Evolutionary conservation across 2,113 vertebrate species (phyloP).

Genomic region (Hydropotes inermis): DNA sequence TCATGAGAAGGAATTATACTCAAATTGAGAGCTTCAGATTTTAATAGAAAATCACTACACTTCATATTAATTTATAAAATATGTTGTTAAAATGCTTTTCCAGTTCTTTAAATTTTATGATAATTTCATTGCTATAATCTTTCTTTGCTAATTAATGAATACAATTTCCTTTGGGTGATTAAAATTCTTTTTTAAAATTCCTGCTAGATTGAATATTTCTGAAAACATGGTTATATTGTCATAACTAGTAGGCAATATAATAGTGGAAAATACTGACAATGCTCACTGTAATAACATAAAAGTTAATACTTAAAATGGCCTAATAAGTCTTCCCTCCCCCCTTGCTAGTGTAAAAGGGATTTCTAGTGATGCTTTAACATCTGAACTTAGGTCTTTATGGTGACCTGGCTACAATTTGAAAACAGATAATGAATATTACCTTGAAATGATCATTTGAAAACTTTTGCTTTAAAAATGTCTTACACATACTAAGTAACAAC

Average conservation of each 20-base stretch:
- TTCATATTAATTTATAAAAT: conserved; percentile 51
- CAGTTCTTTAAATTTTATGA: conserved; percentile 51
- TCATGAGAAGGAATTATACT: not conserved
- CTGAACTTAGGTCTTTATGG: not conserved
- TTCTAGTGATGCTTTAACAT: not conserved
- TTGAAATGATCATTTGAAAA: not conserved
- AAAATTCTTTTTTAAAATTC: not conserved
- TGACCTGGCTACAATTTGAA: not conserved
- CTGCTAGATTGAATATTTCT: not conserved
- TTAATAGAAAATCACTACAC: not conserved
- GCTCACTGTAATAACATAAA: not conserved
- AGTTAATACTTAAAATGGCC: not conserved
- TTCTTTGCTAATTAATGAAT: conserved; percentile 44
- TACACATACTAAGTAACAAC: not conserved
- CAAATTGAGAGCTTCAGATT: not conserved
- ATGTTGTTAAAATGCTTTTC: conserved; percentile 37
- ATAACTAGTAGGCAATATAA: not conserved
- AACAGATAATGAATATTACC: not conserved
- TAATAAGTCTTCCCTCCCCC: not conserved
- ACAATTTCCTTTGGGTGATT: not conserved
- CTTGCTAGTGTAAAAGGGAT: not conserved
- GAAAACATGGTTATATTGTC: not conserved
- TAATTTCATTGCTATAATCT: conserved; percentile 26
- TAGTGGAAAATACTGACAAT: not conserved
- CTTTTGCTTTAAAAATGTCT: not conserved